phyloP scores from a whole-genome alignment of 1,140 invertebrate genomes.

The silkworm (Bombyx mori) region DNA sequence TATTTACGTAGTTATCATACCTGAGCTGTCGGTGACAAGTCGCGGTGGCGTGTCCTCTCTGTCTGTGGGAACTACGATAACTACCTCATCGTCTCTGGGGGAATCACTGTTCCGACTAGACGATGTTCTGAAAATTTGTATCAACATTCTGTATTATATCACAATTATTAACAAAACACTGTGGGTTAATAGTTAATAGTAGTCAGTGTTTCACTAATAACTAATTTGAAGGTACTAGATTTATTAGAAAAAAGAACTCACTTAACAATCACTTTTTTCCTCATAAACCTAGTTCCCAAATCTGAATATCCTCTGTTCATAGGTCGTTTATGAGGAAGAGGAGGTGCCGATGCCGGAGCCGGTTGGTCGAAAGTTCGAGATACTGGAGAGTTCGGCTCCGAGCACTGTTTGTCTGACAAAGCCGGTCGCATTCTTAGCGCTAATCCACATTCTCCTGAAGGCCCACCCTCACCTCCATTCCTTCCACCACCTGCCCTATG shows the following conservation, averaged over 20 bases:
- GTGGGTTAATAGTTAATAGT: too few relatives aligned
- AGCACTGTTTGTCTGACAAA: slow-evolving; percentile 81
- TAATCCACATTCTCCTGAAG: slow-evolving; percentile 26
- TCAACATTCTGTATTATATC: neutral
- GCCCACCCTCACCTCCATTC: slow-evolving; percentile 36
- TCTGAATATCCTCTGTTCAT: slow-evolving; percentile 86
- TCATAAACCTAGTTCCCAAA: slow-evolving; percentile 82
- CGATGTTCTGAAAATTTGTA: slow-evolving; percentile 65
- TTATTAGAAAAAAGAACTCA: slow-evolving; percentile 21
- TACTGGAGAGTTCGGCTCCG: slow-evolving; percentile 83
- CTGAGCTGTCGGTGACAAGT: slow-evolving; percentile 68
- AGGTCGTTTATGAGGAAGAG: slow-evolving; percentile 65
- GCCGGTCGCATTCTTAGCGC: slow-evolving; percentile 72
- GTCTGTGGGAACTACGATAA: slow-evolving; percentile 74
- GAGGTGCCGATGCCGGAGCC: slow-evolving; percentile 30
- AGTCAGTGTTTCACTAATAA: too few relatives aligned
- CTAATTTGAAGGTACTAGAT: too few relatives aligned
- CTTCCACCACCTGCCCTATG: slow-evolving; percentile 41
- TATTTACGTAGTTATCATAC: slow-evolving; percentile 21
- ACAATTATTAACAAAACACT: too few relatives aligned
- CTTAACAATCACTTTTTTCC: slow-evolving; percentile 86
- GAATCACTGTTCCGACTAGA: slow-evolving; percentile 69
- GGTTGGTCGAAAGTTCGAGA: slow-evolving; percentile 47
- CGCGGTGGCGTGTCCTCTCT: slow-evolving; percentile 64
- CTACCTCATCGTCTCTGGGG: slow-evolving; percentile 72